Conservation (phyloP, 1,140 invertebrate species). For the Drepana arcuata region DNA sequence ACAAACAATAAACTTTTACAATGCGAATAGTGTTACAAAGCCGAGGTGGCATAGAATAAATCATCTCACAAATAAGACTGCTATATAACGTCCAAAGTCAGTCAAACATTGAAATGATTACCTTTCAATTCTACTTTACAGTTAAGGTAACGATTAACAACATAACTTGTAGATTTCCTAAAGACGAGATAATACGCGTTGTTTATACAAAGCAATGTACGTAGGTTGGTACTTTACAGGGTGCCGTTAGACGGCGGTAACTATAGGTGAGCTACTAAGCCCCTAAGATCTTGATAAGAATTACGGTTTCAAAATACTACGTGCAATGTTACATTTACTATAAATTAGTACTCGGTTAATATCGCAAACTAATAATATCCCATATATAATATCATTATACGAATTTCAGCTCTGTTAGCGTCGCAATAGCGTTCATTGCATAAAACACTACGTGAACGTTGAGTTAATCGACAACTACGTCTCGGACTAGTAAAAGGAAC, state of each 20-base stretch:
- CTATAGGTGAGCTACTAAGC: slow-evolving; percentile 32
- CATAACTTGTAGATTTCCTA: slow-evolving; percentile 17
- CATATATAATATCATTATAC: slow-evolving; percentile 46
- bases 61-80: too few relatives aligned
- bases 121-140: slow-evolving; percentile 25
- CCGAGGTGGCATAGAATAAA: too few relatives aligned
- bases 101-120: slow-evolving; percentile 18
- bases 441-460: neutral
- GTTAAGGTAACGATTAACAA: slow-evolving; percentile 18
- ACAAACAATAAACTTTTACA: slow-evolving; percentile 49
- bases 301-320: too few relatives aligned
- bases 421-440: slow-evolving; percentile 7
- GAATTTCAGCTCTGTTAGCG: slow-evolving; percentile 8
- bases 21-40: slow-evolving; percentile 36
- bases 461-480: neutral
- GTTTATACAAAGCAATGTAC: slow-evolving; percentile 30
- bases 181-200: slow-evolving; percentile 20
- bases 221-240: slow-evolving; percentile 60
- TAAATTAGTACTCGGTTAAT: too few relatives aligned
- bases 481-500: slow-evolving; percentile 28
- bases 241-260: slow-evolving; percentile 44
- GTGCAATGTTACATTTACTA: too few relatives aligned
- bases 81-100: slow-evolving; percentile 12
- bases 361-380: slow-evolving; percentile 48
- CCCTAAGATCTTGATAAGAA: too few relatives aligned